These are phyloP conservation scores for Colinus virginianus DNA, from an alignment of 2,113 vertebrate genomes.

Conservation along the genomic window DNA sequence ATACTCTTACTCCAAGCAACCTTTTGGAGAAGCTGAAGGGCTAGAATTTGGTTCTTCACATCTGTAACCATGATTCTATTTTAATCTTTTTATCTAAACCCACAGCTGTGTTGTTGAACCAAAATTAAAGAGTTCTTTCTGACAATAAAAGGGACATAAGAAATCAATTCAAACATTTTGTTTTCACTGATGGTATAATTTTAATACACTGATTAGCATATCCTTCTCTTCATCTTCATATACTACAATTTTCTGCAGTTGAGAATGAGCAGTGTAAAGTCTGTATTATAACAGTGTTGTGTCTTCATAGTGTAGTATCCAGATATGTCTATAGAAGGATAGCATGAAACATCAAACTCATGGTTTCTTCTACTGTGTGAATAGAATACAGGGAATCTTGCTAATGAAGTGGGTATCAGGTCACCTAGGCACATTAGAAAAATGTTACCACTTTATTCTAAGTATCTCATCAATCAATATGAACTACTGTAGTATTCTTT, in stretches of 20 bases:
- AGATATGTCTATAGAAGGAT: slow-evolving; percentile 12
- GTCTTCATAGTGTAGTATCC: background rate
- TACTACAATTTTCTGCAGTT: background rate
- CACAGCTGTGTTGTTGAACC: background rate
- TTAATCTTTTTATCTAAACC: background rate
- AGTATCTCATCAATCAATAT: slow-evolving; percentile 43
- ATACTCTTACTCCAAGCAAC: background rate
- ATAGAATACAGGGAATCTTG: slow-evolving; percentile 12
- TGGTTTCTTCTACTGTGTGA: slow-evolving; percentile 51
- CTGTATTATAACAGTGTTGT: background rate
- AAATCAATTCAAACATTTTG: background rate
- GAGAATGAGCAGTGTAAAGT: slow-evolving; percentile 15
- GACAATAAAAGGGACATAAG: background rate
- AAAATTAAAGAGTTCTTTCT: slow-evolving; percentile 41
- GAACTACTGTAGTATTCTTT: slow-evolving; percentile 50
- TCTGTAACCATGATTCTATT: background rate
- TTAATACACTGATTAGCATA: background rate
- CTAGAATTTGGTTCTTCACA: background rate
- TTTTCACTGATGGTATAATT: slow-evolving; percentile 7
- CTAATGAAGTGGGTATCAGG: slow-evolving; percentile 53
- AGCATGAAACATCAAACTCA: background rate
- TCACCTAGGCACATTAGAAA: slow-evolving; percentile 58
- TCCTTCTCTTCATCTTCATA: slow-evolving; percentile 17
- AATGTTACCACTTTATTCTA: slow-evolving; percentile 62
- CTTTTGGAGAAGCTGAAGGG: background rate